A percentile compares a stretch with the other conserved stretches of the same genome.
Evolutionary conservation across 2,888 invertebrate species (phyloP).

Genomic region (Gortyna flavago): DNA sequence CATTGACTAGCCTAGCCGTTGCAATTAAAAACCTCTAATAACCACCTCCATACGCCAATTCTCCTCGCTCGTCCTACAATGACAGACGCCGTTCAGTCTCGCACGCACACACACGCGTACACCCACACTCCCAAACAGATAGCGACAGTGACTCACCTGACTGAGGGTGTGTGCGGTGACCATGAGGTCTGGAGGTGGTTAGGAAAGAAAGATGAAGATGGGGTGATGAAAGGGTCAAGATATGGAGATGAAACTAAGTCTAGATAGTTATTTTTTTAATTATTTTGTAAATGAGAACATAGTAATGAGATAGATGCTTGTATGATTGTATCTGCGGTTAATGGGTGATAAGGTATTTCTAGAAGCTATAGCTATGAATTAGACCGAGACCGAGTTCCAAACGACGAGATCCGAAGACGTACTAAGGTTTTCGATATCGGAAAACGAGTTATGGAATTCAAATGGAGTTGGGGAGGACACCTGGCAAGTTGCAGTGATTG

Average conservation of each 20-base stretch:
- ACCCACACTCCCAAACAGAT: constrained; percentile 78
- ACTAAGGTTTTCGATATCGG: no score
- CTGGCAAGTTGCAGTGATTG: no score
- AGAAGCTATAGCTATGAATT: not conserved
- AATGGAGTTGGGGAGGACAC: no score
- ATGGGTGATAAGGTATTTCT: not conserved
- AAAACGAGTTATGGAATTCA: no score
- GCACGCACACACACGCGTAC: constrained; percentile 76
- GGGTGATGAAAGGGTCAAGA: constrained; percentile 12
- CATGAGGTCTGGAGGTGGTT: constrained; percentile 68
- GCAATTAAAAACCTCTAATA: constrained; percentile 46
- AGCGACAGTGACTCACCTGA: constrained; percentile 86
- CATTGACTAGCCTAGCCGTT: constrained; percentile 13
- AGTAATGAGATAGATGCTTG: not conserved
- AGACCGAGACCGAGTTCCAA: no score
- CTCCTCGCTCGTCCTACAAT: constrained; percentile 50
- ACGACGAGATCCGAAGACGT: no score
- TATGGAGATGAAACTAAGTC: not conserved
- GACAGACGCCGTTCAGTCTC: constrained; percentile 84
- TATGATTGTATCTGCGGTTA: no score
- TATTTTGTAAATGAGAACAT: not conserved
- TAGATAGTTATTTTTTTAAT: not conserved
- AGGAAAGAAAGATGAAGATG: constrained; percentile 44
- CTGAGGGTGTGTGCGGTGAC: constrained; percentile 79
- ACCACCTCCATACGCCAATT: constrained; percentile 66